Evolutionary conservation across 2,113 vertebrate genomes (phyloP).

Genomic region (Rhabdornis inornatus): DNA sequence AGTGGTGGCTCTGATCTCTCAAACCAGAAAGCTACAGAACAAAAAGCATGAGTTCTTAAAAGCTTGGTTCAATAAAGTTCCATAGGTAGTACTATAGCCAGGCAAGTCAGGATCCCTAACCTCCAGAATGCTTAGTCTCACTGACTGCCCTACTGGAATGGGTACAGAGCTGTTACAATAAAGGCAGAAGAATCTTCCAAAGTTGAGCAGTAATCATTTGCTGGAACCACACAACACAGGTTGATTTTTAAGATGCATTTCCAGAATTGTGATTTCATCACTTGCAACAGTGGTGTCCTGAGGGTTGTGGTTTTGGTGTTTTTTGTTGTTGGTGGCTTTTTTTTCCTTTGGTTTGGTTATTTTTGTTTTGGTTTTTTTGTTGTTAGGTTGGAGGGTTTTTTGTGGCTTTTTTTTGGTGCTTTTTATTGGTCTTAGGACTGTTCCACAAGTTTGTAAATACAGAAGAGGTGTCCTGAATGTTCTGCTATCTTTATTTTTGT

Average conservation of each 20-base stretch:
- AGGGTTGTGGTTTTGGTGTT: not conserved
- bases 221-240: not conserved
- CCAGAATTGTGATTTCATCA: not conserved
- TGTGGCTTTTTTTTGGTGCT: not conserved
- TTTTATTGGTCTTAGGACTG: not conserved
- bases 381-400: no score
- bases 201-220: not conserved
- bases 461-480: not conserved
- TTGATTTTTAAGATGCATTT: not conserved
- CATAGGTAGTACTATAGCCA: not conserved
- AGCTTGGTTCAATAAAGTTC: not conserved
- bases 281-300: not conserved
- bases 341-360: not conserved
- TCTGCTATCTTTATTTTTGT: not conserved
- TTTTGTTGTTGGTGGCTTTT: not conserved
- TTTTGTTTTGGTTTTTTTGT: not conserved
- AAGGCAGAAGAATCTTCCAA: not conserved
- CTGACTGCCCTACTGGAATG: not conserved
- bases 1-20: not conserved
- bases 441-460: not conserved
- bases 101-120: not conserved
- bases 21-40: not conserved
- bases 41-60: not conserved
- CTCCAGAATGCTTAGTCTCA: not conserved
- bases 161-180: not conserved